Evolutionary conservation across 2,888 invertebrate genomes (phyloP).

Genomic region (Meteorus colon): DNA sequence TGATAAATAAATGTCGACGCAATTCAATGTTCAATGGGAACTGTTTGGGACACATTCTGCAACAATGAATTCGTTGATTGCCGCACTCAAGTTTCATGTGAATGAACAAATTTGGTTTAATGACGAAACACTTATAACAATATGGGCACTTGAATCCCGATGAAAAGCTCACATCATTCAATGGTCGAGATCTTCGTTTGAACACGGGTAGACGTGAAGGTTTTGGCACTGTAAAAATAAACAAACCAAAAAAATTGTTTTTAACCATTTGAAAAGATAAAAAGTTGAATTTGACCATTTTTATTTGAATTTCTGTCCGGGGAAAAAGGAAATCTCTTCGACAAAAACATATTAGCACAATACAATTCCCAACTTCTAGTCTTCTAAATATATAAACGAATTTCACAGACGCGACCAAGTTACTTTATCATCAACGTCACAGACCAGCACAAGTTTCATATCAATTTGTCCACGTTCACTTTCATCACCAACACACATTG

Average conservation of each 20-base stretch:
- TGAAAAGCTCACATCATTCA: constrained; percentile 46
- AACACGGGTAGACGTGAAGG: background rate
- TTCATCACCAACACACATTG: background rate
- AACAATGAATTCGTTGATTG: constrained; percentile 61
- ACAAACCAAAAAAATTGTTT: constrained; percentile 11
- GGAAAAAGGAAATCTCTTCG: background rate
- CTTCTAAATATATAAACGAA: too few species aligned
- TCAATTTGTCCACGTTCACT: background rate
- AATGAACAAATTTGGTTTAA: constrained; percentile 67
- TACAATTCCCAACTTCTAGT: too few species aligned
- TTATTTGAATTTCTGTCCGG: too few species aligned
- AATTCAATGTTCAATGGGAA: constrained; percentile 64
- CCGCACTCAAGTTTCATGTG: constrained; percentile 74
- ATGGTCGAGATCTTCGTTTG: constrained; percentile 50
- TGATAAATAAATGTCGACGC: constrained; percentile 60
- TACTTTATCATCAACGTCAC: background rate
- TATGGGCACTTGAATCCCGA: constrained; percentile 59
- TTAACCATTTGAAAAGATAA: background rate
- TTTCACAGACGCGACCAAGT: background rate
- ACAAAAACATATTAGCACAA: background rate
- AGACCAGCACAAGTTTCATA: background rate
- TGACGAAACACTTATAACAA: constrained; percentile 70
- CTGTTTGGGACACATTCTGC: constrained; percentile 60
- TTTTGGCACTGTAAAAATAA: constrained; percentile 20
- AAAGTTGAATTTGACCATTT: too few species aligned